Evolutionary conservation across 2,113 vertebrate species (phyloP).

Genomic region (Thomomys bottae): DNA sequence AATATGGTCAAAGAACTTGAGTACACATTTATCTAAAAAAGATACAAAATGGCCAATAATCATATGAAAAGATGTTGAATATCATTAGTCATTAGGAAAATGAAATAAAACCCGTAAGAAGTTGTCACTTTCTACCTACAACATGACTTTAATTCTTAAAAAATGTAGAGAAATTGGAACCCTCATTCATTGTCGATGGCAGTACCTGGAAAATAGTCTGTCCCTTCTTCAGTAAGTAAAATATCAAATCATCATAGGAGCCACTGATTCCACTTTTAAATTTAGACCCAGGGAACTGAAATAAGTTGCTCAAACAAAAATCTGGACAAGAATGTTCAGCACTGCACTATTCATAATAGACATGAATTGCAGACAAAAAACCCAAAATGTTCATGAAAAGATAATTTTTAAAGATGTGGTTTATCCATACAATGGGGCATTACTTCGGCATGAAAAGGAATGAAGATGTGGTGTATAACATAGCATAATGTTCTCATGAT

Average conservation of each 20-base stretch:
- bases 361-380: neutral
- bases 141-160: neutral
- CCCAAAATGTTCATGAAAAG: neutral
- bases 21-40: neutral
- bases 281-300: neutral
- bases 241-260: neutral
- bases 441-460: neutral
- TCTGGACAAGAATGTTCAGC: neutral
- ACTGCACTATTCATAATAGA: neutral
- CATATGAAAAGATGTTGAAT: neutral
- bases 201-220: neutral
- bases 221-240: neutral
- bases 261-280: neutral
- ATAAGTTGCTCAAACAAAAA: constrained; percentile 14
- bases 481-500: neutral
- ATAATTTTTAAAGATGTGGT: neutral
- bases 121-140: neutral
- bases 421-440: neutral
- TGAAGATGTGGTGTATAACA: neutral
- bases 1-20: neutral
- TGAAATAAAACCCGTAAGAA: neutral
- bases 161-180: neutral
- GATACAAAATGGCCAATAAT: neutral
- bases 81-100: neutral
- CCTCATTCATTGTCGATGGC: neutral